Evolutionary conservation across 2,888 invertebrate species (phyloP).

Genomic region (Standfussiana lucernea): DNA sequence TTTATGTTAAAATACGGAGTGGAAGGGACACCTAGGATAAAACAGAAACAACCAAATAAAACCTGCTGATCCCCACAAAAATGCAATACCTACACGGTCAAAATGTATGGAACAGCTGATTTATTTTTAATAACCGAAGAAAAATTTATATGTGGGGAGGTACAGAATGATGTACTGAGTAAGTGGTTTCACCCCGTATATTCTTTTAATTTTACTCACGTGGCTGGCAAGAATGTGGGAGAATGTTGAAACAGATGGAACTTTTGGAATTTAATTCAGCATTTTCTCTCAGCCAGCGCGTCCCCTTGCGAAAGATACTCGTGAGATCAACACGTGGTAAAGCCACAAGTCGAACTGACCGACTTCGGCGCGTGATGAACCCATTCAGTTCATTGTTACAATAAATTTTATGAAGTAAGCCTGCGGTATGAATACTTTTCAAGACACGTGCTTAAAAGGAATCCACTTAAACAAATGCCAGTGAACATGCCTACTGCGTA

Average conservation of each 20-base stretch:
- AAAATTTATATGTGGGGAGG: too few species aligned
- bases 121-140: too few species aligned
- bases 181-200: too few species aligned
- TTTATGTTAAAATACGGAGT: not conserved
- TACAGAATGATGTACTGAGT: too few species aligned
- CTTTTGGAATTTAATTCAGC: not conserved
- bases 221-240: too few species aligned
- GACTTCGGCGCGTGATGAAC: not conserved
- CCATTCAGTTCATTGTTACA: not conserved
- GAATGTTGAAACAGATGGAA: not conserved
- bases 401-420: not conserved
- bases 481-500: not conserved
- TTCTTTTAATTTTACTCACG: not conserved
- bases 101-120: too few species aligned
- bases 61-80: too few species aligned
- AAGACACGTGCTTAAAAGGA: not conserved
- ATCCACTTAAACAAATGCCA: not conserved
- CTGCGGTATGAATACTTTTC: not conserved
- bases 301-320: too few species aligned
- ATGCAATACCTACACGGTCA: too few species aligned
- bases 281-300: not conserved
- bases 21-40: too few species aligned
- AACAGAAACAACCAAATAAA: too few species aligned
- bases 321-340: constrained; percentile 3
- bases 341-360: not conserved